Evolutionary conservation across 2,888 invertebrate species (phyloP).

Genomic region (Amphimallon solstitiale): DNA sequence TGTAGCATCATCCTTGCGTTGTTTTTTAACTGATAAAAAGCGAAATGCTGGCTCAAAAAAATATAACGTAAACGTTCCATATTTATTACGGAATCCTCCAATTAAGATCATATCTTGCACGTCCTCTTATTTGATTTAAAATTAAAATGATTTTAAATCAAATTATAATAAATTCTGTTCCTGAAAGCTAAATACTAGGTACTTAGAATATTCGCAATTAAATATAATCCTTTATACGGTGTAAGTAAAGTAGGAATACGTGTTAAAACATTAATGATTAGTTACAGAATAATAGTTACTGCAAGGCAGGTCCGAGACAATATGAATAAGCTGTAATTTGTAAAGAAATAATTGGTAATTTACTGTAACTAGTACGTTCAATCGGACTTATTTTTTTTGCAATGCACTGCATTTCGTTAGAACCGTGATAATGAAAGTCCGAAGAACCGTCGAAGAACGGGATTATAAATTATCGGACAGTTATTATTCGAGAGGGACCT

Average conservation of each 20-base stretch:
- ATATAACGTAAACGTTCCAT: no score
- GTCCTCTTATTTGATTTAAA: no score
- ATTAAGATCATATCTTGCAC: no score
- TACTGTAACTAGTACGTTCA: constrained; percentile 3
- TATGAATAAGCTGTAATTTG: constrained; percentile 12
- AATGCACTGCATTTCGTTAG: constrained; percentile 21
- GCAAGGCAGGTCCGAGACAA: neutral
- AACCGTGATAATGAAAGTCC: constrained; percentile 26
- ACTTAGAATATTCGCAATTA: no score
- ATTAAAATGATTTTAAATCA: no score
- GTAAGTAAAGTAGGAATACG: neutral
- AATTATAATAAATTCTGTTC: no score
- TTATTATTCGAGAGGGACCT: constrained; percentile 32
- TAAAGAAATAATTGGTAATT: neutral
- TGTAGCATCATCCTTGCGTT: no score
- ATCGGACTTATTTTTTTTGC: constrained; percentile 3
- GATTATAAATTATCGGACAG: constrained; percentile 32
- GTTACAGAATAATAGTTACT: neutral
- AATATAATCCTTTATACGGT: no score
- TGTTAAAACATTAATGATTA: neutral
- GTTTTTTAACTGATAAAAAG: no score
- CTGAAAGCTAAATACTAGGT: no score
- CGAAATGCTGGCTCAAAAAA: no score
- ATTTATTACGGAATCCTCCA: no score
- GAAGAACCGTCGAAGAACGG: constrained; percentile 25